A percentile compares a stretch with the other conserved stretches of the same genome.
Conservation (phyloP, 2,113 vertebrate species). For the Charina bottae region DNA sequence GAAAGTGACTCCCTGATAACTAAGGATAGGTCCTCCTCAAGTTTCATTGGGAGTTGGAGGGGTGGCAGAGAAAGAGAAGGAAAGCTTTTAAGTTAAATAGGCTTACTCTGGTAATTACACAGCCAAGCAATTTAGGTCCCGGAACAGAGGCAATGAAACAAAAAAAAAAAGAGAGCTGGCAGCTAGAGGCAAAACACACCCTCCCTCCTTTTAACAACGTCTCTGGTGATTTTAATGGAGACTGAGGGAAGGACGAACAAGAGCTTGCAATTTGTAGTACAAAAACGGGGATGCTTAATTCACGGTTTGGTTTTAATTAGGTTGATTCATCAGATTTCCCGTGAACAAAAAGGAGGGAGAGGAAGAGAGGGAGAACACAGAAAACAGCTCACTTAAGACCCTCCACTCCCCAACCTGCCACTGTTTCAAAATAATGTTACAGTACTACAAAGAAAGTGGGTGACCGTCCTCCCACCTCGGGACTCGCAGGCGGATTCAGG, state of each 20-base stretch:
- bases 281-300: constrained; percentile 83
- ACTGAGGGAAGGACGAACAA: constrained; percentile 77
- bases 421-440: constrained; percentile 75
- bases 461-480: constrained; percentile 42
- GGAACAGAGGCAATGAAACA: constrained; percentile 86
- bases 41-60: constrained; percentile 88
- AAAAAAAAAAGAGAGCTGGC: constrained; percentile 79
- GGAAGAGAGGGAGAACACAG: constrained; percentile 36
- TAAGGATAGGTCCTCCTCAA: constrained; percentile 92
- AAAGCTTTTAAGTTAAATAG: constrained; percentile 93
- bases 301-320: constrained; percentile 85
- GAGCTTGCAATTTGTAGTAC: constrained; percentile 80
- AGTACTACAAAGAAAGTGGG: constrained; percentile 49
- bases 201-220: constrained; percentile 70
- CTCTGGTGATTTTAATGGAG: constrained; percentile 80
- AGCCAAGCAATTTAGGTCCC: constrained; percentile 89
- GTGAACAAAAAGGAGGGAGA: constrained; percentile 70
- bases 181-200: constrained; percentile 81
- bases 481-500: constrained; percentile 43
- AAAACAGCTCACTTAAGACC: constrained; percentile 66
- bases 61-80: constrained; percentile 50
- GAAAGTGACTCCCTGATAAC: constrained; percentile 95
- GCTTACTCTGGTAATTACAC: constrained; percentile 95
- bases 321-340: constrained; percentile 80
- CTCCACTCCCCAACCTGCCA: constrained; percentile 66